Base-by-base conservation (phyloP, 2,113 vertebrate species). In the Pimephales promelas region DNA sequence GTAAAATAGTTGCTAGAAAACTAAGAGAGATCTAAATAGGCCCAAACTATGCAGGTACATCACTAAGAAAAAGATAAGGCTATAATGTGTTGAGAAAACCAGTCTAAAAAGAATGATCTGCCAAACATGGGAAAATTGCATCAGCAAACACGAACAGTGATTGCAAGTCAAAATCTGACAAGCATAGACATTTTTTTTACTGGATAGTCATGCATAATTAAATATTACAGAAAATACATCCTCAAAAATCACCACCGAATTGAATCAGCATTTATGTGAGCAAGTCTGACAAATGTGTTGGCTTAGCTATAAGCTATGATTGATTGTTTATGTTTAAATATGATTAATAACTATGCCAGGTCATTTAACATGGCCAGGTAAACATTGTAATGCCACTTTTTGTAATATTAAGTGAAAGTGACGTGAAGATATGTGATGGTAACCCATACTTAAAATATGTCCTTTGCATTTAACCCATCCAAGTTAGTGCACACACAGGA, bases 121-220 rank as follows among this genome's bases (percentile, higher is more conserved):
- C 34, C 66, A 52, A 74, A 49, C 47, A 74, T 20, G 26, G 9
- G 3, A 7, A 31, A 49, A 49, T 18, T 28, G 45, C 26, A 28
- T 52, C 8, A 73, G 71, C 71, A 28, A 47, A 5, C 16, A 10
- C 10, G 8, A 22, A 74, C 31, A 16, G 11, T 24, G 54, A 54
- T 20, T 76, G 18, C 13, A 6, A 26, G 56, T 31, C 14, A 52
- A 74, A 74, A 28, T 49, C 24, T 26, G 34, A 77, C 52, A 78
- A 59, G 56, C 34, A 40, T 26, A 73, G 24, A 26, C 43, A 74
- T 28, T 31, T 78, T 31, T 78, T 73, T 40, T 76, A 76, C 47
- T 43, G 31, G 34, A 10, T 57, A 59, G 31, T 77, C 22, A 59
- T 77, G 6, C 52, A 77, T 74, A 74, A 74, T 74, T 74, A 74